Percentiles rank a stretch among this genome's conserved stretches.
Evolutionary conservation across 2,888 invertebrate species (phyloP).

Genomic region (Bellardia pandia): DNA sequence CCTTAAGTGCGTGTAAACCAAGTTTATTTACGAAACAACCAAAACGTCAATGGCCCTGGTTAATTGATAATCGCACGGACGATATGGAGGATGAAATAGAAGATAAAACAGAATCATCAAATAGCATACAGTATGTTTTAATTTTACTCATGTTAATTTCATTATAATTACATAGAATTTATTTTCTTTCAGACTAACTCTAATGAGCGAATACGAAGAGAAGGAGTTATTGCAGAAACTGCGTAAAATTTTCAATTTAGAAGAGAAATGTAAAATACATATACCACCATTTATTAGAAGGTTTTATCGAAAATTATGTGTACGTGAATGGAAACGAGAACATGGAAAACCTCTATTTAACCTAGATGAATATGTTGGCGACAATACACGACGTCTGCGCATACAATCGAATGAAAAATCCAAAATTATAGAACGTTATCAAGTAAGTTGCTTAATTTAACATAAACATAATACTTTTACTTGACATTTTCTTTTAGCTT

Average conservation of each 20-base stretch:
- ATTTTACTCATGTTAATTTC: not conserved
- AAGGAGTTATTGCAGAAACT: constrained; percentile 79
- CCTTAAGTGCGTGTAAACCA: constrained; percentile 78
- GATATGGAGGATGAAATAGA: constrained; percentile 56
- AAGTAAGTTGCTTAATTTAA: constrained; percentile 70
- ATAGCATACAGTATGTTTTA: constrained; percentile 53
- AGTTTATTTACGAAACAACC: constrained; percentile 83
- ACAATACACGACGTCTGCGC: constrained; percentile 27
- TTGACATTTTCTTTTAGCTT: constrained; percentile 74
- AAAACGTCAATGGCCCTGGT: constrained; percentile 85
- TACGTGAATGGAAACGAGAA: constrained; percentile 86
- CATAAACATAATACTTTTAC: too few relatives aligned
- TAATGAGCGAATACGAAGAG: constrained; percentile 82
- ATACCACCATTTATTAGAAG: constrained; percentile 83
- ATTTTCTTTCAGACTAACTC: constrained; percentile 73
- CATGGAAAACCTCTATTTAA: constrained; percentile 86
- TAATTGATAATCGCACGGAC: constrained; percentile 76
- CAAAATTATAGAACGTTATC: constrained; percentile 82
- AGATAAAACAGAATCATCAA: constrained; percentile 39
- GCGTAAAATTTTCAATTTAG: constrained; percentile 77
- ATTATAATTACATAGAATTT: not conserved
- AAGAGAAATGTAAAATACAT: constrained; percentile 77
- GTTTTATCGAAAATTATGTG: constrained; percentile 86
- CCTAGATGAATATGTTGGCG: constrained; percentile 84
- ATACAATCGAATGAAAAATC: constrained; percentile 66